These are phyloP conservation scores for Ctenopoma kingsleyae DNA, from an alignment of 2,797 vertebrate species.

Conservation along the genomic window DNA sequence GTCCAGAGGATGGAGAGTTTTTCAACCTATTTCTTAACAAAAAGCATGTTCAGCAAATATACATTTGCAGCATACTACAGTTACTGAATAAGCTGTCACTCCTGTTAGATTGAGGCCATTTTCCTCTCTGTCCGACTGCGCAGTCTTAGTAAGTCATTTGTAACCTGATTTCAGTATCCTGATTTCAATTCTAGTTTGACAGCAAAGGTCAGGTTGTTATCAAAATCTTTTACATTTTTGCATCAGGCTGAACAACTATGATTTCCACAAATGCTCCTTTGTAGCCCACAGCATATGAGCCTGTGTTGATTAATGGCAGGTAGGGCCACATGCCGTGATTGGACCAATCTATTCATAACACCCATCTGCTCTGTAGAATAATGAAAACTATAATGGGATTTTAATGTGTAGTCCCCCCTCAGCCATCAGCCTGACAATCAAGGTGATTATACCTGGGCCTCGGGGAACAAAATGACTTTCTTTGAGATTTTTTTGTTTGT, in stretches of 20 bases:
- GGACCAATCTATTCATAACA: conserved; percentile 68
- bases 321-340: conserved; percentile 49
- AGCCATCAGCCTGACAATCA: conserved; percentile 49
- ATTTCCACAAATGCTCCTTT: conserved; percentile 14
- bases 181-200: conserved; percentile 8
- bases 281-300: conserved; percentile 47
- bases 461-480: conserved; percentile 39
- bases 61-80: conserved; percentile 15
- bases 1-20: conserved; percentile 15
- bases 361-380: conserved; percentile 68
- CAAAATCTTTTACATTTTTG: neutral
- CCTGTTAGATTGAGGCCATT: conserved; percentile 19
- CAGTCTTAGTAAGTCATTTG: conserved; percentile 14
- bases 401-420: conserved; percentile 66
- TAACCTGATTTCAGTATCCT: conserved; percentile 8
- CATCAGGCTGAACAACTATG: neutral
- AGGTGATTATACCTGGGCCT: conserved; percentile 59
- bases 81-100: conserved; percentile 34
- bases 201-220: conserved; percentile 21
- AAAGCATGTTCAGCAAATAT: conserved; percentile 10
- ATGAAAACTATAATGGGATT: conserved; percentile 75
- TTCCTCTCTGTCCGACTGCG: conserved; percentile 3
- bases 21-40: conserved; percentile 5
- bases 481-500: neutral
- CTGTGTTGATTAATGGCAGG: conserved; percentile 66